Evolutionary conservation across 1,140 invertebrate species (phyloP).

Genomic region (Drosophila bifasciata): DNA sequence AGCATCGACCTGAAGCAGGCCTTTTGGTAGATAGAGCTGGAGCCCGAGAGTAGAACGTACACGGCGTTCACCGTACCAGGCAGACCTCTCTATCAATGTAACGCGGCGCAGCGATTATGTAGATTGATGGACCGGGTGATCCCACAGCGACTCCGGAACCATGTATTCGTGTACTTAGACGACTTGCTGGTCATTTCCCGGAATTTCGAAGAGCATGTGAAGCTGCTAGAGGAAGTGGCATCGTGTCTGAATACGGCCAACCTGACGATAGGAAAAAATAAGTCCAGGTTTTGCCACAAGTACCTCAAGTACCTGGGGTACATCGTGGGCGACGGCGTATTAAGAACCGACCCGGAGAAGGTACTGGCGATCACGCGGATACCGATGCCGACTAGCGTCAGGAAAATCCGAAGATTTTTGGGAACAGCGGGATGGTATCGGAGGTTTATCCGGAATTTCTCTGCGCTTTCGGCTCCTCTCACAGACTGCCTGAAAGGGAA

Average conservation of each 20-base stretch:
- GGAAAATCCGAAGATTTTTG: constrained; percentile 37
- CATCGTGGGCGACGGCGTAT: constrained; percentile 10
- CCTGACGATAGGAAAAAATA: constrained; percentile 16
- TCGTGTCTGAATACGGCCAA: constrained; percentile 4
- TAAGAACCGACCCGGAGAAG: constrained; percentile 8
- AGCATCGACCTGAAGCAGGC: neutral
- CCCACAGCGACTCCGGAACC: constrained; percentile 10
- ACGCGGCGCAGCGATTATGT: constrained; percentile 61
- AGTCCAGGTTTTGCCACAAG: constrained; percentile 27
- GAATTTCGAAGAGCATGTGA: constrained; percentile 50
- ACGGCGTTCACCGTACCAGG: constrained; percentile 80
- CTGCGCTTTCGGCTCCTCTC: too few relatives aligned
- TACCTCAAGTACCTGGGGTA: constrained; percentile 30
- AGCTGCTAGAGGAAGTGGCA: constrained; percentile 28
- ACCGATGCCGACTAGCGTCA: neutral
- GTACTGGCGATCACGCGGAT: too few relatives aligned
- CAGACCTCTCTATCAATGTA: constrained; percentile 66
- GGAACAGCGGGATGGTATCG: constrained; percentile 72
- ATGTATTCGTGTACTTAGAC: constrained; percentile 67
- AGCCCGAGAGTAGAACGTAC: too few relatives aligned
- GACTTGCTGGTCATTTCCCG: constrained; percentile 55
- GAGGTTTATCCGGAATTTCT: constrained; percentile 78
- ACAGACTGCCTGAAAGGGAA: constrained; percentile 51
- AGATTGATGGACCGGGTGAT: constrained; percentile 41
- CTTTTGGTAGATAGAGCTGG: too few relatives aligned